phyloP scores from a whole-genome alignment of 1,140 invertebrate species.

The Diorhabda carinulata region DNA sequence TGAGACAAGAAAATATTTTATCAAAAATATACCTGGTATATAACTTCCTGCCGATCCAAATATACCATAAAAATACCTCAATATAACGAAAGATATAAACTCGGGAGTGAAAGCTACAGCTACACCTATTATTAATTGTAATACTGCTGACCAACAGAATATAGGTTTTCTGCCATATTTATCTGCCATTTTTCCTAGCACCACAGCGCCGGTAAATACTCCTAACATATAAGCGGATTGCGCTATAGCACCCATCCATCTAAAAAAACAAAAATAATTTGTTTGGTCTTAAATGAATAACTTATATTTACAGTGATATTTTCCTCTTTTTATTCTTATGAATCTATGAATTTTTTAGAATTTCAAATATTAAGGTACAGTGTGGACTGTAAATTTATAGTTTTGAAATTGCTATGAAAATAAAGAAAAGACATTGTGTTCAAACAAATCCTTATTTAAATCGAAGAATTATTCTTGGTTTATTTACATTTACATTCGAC shows the following conservation, averaged over 20 bases:
- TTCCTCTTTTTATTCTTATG: too few species aligned
- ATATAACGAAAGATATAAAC: slow-evolving; percentile 65
- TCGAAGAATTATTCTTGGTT: too few species aligned
- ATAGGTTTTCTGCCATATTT: slow-evolving; percentile 79
- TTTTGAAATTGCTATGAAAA: too few species aligned
- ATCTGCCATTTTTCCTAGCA: slow-evolving; percentile 81
- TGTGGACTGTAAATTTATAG: too few species aligned
- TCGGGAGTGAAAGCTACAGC: slow-evolving; percentile 70
- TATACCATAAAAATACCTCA: slow-evolving; percentile 72
- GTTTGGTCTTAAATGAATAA: too few species aligned
- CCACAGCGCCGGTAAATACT: slow-evolving; percentile 80
- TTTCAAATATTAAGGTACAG: too few species aligned
- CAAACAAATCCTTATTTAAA: too few species aligned
- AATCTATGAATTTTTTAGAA: too few species aligned
- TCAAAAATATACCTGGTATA: slow-evolving; percentile 57
- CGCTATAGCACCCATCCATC: slow-evolving; percentile 76
- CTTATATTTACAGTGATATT: too few species aligned
- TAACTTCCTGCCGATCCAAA: slow-evolving; percentile 81
- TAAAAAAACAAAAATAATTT: slow-evolving; percentile 16
- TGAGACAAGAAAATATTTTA: too few species aligned
- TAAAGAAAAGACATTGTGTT: too few species aligned
- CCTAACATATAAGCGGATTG: slow-evolving; percentile 85
- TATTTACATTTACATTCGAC: too few species aligned
- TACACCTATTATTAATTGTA: slow-evolving; percentile 70
- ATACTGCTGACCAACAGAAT: slow-evolving; percentile 68